These are phyloP conservation scores for Xestoiulus laeticollis DNA, from an alignment of 2,888 invertebrate genomes.

Conservation along the genomic window DNA sequence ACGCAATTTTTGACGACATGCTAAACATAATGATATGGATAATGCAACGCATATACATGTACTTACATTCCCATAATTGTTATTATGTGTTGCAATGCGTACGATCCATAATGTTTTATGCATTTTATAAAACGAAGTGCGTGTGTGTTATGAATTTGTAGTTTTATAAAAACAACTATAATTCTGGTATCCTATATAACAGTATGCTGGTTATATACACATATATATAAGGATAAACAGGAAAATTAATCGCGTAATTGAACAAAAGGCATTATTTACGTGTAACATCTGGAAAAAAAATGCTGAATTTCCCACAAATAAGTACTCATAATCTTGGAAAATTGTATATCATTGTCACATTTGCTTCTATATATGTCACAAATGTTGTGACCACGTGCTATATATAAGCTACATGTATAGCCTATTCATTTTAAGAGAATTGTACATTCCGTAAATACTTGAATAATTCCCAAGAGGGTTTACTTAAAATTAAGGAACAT, in stretches of 20 bases:
- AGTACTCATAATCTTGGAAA: background rate
- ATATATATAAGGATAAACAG: background rate
- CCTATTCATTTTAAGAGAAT: too few relatives aligned
- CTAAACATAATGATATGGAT: background rate
- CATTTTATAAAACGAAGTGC: background rate
- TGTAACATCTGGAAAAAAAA: background rate
- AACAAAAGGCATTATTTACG: background rate
- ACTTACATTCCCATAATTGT: slow-evolving; percentile 13
- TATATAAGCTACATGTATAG: too few relatives aligned
- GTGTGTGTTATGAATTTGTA: background rate
- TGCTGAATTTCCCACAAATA: background rate
- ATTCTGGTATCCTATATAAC: background rate
- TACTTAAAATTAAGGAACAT: too few relatives aligned
- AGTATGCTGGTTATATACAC: background rate
- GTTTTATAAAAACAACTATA: background rate
- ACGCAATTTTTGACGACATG: background rate
- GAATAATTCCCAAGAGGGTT: too few relatives aligned
- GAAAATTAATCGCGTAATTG: background rate
- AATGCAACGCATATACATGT: background rate
- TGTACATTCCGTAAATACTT: too few relatives aligned
- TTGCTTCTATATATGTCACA: too few relatives aligned
- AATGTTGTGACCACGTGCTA: too few relatives aligned
- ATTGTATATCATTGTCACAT: too few relatives aligned
- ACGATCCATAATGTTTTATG: slow-evolving; percentile 9
- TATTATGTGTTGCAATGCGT: background rate